Evolutionary conservation across 2,797 vertebrate species (phyloP), one percentile per base, ranked within the genome.

Genomic region (Synaphobranchus kaupii): DNA sequence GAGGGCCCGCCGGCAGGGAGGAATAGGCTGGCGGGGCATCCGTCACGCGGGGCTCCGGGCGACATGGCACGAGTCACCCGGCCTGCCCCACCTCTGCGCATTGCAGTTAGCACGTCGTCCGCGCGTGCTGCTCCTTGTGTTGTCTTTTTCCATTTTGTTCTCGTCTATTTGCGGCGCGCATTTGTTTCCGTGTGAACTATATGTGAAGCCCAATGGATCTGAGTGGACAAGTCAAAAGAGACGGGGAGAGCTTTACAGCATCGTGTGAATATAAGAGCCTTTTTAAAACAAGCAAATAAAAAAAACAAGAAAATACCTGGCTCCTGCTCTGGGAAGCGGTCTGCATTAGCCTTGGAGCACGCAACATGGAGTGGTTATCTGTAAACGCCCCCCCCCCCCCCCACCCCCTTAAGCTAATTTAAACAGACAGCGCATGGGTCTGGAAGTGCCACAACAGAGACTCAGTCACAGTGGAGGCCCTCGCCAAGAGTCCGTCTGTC

Each of bases 21-120:
- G 93, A 91, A 94, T 90, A 92, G 92, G 92, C 93, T 94, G 95
- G 94, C 94, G 94, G 94, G 94, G 95, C 95, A 96, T 96, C 95
- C 94, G 93, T 96, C 95, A 95, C 92, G 88, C 89, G 89, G 92
- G 71, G 95, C 95, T 94, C 94, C 93, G 93, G 92, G 93, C 93
- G 91, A 93, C 91, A 92, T 93, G 94, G 95, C 94, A 94, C 94
- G 94, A 93, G 93, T 93, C 95, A 94, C 92, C 94, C 94, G 94
- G 92, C 90, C 89, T 88, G 86, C 89, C 84, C 92, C 89, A 82
- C 86, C 66, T 90, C 88, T 89, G 88, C 86, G 88, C 90, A 86
- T 48, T 60, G 78, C 84, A 48, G 83, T 50, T 58, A 76, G 76
- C 44, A 80, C 44, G 76, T 80, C 44, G 34, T 7, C 76, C 34